Evolutionary conservation across 2,797 vertebrate genomes (phyloP).

Genomic region (Iguana delicatissima): DNA sequence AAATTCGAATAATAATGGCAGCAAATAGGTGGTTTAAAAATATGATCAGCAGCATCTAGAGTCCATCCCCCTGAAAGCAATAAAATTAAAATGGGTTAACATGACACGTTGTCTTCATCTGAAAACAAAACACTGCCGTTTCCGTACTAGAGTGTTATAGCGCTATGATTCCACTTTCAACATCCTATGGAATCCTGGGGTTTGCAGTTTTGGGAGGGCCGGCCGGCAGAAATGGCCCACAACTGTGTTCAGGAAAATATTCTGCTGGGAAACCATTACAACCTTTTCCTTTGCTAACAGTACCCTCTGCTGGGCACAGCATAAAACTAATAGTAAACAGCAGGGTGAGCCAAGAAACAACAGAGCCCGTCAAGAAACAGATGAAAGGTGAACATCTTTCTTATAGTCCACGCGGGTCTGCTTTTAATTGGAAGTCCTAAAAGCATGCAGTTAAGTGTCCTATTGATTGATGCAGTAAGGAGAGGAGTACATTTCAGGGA

Average conservation of each 20-base stretch:
- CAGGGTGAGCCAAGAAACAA: background rate
- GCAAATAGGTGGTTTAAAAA: background rate
- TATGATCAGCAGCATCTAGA: background rate
- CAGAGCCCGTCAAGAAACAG: background rate
- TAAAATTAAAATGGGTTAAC: conserved; percentile 1
- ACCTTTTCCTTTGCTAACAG: conserved; percentile 56
- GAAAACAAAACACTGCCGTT: background rate
- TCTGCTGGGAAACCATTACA: background rate
- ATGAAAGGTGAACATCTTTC: background rate
- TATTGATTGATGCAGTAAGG: background rate
- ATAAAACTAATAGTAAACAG: background rate
- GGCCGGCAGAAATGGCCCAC: too few relatives aligned
- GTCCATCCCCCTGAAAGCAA: too few relatives aligned
- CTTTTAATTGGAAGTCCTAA: background rate
- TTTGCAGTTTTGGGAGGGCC: too few relatives aligned
- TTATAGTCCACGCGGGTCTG: background rate
- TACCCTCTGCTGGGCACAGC: conserved; percentile 58
- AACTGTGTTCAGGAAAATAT: rapidly evolving
- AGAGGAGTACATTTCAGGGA: background rate
- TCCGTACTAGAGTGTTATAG: too few relatives aligned
- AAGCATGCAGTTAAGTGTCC: background rate
- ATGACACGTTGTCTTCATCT: background rate
- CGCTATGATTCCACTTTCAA: too few relatives aligned
- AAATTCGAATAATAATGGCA: background rate
- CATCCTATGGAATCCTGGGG: too few relatives aligned